Conservation (phyloP, 2,113 vertebrate genomes). For the Brachypodius melanocephalos region DNA sequence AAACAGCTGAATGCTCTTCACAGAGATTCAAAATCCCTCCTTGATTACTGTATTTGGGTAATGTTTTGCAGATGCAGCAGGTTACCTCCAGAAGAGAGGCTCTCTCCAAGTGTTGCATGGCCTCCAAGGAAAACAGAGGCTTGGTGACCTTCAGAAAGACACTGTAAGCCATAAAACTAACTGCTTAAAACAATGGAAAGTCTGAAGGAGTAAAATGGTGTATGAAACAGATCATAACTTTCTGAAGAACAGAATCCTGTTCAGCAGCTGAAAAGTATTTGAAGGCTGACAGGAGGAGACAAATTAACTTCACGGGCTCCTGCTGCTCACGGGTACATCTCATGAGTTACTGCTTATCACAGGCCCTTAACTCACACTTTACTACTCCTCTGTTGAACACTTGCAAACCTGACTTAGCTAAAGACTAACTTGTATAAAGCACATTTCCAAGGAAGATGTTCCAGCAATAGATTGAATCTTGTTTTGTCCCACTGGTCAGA, state of each 20-base stretch:
- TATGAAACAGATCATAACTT: not conserved
- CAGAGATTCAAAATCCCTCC: not conserved
- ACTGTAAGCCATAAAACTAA: not conserved
- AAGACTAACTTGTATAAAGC: not conserved
- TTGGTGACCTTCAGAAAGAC: not conserved
- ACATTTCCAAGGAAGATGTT: not conserved
- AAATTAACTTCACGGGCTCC: not conserved
- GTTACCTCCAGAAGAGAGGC: not conserved
- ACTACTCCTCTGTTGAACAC: not conserved
- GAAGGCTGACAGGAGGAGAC: not conserved
- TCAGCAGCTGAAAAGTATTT: not conserved
- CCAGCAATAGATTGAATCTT: not conserved
- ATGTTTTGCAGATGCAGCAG: not conserved
- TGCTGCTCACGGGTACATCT: not conserved
- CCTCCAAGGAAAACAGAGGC: not conserved
- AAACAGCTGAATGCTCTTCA: not conserved
- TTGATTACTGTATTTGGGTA: not conserved
- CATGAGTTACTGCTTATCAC: not conserved
- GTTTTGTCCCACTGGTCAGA: not conserved
- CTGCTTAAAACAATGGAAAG: not conserved
- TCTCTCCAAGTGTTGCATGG: fast-evolving
- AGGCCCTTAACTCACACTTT: not conserved
- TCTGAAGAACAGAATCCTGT: not conserved
- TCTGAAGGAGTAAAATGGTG: not conserved
- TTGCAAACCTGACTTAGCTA: fast-evolving